Base-by-base conservation (phyloP, 2,113 vertebrate genomes). In the Phoxinus phoxinus region DNA sequence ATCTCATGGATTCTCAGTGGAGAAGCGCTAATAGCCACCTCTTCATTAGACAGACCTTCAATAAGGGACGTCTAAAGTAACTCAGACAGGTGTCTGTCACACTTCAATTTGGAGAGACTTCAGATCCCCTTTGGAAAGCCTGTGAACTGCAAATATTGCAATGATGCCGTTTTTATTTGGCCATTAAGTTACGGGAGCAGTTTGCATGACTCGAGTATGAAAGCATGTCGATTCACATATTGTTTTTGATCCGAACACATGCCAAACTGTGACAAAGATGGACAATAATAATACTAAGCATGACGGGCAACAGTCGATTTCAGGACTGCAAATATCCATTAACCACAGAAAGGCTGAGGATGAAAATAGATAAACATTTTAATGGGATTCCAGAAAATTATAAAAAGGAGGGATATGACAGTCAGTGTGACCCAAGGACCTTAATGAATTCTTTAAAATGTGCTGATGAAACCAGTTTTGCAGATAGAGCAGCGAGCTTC, bases 381-480 rank as follows among this genome's bases (percentile, higher is more conserved):
- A 63, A 88, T 86, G 46, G 59, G 35, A 82, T 89, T 91, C 82
- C 56, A 30, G 85, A 46, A 88, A 89, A 87, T 84, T 78, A 69
- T 69, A 82, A 63, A 15, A 23, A 76, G 27, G 77, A 83, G 21
- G 63, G 48, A 74, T 86, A 83, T 86, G 87, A 83, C 86, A 75
- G 72, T 74, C 73, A 65, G 67, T 84, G 67, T 90, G 91, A 76
- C 74, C 48, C 27, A 76, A 53, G 25, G 48, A 76, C 74, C 48
- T 76, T 76, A 76, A 53, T 76, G 83, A 88, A 93, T 90, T 88
- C 53, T 83, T 90, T 77, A 25, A 87, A 91, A 92, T 90, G 46
- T 91, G 83, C 87, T 92, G 90, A 92, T 89, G 83, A 87, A 89
- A 89, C 84, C 72, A 53, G 63, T 90, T 90, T 85, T 90, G 88